These are phyloP conservation scores for Elachura formosa DNA, from an alignment of 2,113 vertebrate species.

Conservation along the genomic window DNA sequence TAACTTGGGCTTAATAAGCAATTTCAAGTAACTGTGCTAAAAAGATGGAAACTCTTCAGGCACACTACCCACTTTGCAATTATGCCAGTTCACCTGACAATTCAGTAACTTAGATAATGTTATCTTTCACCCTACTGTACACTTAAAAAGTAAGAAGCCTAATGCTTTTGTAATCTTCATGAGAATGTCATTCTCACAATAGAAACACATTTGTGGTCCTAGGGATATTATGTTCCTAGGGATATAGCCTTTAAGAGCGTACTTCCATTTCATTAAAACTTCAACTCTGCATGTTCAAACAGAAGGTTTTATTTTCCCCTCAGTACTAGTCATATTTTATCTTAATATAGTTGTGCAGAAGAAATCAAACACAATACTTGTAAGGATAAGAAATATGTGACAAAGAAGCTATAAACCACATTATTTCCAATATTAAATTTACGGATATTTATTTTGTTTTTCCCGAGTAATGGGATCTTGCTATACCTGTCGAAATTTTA, in stretches of 20 bases:
- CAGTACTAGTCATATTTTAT: neutral
- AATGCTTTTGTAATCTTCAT: conserved; percentile 5
- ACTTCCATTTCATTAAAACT: conserved; percentile 29
- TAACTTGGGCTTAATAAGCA: neutral
- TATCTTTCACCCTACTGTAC: conserved; percentile 2
- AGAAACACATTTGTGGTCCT: conserved; percentile 7
- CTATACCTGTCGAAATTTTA: conserved; percentile 11
- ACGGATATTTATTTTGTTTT: conserved; percentile 41
- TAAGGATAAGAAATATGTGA: conserved; percentile 30
- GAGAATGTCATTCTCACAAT: neutral
- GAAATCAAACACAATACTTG: conserved; percentile 27
- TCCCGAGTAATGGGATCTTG: neutral
- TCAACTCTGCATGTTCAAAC: neutral
- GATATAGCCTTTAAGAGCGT: conserved; percentile 6
- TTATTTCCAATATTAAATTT: conserved; percentile 32
- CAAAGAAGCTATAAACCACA: conserved; percentile 41
- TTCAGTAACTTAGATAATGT: conserved; percentile 29
- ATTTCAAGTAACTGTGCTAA: neutral
- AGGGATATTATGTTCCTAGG: neutral
- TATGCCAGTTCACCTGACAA: neutral
- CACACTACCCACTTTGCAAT: conserved; percentile 13
- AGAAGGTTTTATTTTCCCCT: conserved; percentile 38
- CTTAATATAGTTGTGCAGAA: conserved; percentile 26
- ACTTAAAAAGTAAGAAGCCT: conserved; percentile 33
- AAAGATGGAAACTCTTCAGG: neutral